A percentile compares a stretch with the other conserved stretches of the same genome.
Evolutionary conservation across 2,113 vertebrate genomes (phyloP).

Genomic region (human): DNA sequence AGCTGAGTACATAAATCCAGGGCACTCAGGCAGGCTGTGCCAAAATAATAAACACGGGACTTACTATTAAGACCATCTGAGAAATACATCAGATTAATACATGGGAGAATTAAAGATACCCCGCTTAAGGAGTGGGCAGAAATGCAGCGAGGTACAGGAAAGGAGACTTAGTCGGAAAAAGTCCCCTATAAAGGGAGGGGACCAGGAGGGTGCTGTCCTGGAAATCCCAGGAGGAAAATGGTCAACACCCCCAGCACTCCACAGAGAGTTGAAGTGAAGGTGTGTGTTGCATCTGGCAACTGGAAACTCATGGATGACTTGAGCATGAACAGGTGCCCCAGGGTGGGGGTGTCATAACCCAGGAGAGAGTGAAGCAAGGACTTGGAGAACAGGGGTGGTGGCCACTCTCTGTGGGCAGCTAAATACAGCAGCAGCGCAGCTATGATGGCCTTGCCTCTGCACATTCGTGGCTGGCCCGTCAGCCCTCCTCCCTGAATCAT

Average conservation of each 20-base stretch:
- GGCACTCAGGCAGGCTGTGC: not conserved
- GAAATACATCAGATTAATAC: not conserved
- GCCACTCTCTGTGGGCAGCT: not conserved
- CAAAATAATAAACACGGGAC: not conserved
- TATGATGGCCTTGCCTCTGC: not conserved
- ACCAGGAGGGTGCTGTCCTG: too few species aligned
- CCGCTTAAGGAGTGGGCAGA: not conserved
- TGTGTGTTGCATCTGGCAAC: not conserved
- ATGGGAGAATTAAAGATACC: not conserved
- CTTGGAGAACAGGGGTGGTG: not conserved
- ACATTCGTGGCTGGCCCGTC: not conserved
- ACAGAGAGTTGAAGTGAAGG: not conserved
- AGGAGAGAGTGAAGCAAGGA: not conserved
- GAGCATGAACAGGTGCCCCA: not conserved
- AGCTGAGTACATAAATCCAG: not conserved
- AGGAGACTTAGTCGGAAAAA: not conserved
- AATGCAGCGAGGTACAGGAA: not conserved
- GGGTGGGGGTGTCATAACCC: not conserved
- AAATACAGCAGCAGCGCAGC: not conserved
- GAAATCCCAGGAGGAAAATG: not conserved
- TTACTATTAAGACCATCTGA: not conserved
- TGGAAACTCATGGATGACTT: not conserved
- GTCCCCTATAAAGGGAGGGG: not conserved
- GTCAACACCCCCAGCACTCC: too few species aligned
- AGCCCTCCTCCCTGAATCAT: conserved; percentile 58